phyloP scores from a whole-genome alignment of 2,888 invertebrate species.

The Xanthia togata region DNA sequence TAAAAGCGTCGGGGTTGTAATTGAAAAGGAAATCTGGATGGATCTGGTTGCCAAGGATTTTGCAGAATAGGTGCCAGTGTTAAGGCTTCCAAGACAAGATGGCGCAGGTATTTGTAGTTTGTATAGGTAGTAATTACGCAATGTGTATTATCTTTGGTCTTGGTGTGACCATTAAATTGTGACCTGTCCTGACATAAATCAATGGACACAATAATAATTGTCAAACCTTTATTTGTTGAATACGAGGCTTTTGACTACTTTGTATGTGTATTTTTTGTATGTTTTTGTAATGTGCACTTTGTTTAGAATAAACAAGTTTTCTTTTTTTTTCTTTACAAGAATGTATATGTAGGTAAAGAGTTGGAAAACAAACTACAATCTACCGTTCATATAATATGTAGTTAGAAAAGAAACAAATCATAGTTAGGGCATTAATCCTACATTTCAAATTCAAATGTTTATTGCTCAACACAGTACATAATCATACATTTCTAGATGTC shows the following conservation, averaged over 20 bases:
- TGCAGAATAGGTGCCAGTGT: neutral
- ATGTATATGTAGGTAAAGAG: neutral
- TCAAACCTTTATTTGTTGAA: neutral
- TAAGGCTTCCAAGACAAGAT: neutral
- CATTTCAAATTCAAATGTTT: too few relatives aligned
- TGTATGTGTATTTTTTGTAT: neutral
- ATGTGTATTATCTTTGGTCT: neutral
- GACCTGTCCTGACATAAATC: neutral
- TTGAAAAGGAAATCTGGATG: neutral
- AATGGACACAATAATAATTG: neutral
- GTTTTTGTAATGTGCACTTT: neutral
- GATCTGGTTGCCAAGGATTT: neutral
- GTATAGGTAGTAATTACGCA: neutral
- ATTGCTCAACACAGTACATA: too few relatives aligned
- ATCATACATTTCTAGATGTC: too few relatives aligned
- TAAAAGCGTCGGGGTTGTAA: constrained; percentile 9
- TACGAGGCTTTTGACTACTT: neutral
- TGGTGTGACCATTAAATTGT: neutral
- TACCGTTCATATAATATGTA: neutral
- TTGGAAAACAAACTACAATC: neutral
- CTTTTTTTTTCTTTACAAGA: neutral
- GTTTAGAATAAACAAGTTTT: neutral
- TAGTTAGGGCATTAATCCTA: too few relatives aligned
- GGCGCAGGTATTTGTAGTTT: too few relatives aligned
- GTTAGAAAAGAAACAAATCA: neutral